Evolutionary conservation across 2,888 invertebrate genomes (phyloP), one percentile per base, ranked within the genome.

Genomic region (Parnassius smintheus): DNA sequence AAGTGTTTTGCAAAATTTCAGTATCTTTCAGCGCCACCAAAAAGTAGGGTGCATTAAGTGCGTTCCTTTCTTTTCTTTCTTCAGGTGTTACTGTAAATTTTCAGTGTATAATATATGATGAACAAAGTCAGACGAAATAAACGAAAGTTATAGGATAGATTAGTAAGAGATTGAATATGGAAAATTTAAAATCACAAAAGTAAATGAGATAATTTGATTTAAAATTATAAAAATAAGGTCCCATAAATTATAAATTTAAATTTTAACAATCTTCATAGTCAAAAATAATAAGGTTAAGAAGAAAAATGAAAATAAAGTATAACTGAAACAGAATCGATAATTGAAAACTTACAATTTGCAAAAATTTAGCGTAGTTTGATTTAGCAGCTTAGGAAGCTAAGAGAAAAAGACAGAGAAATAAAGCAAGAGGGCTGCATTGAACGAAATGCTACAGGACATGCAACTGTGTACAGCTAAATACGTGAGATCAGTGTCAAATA

Each of bases 11-110:
- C 74, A 97, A 86, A 42, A 98, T 94, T 82, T 98, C 97, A 0
- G 98, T 96, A 78, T 98, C 97, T 78, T 96, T 96, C 65, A 98
- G 89, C 25, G 95, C 95, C 53, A 98, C 96, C 60, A 96, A 78
- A 88, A 98, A 98, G 72, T 95, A 94, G 0, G 98, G 98, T 0
- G 95, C 94, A 71, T 96, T 95, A 42, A 95, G 92, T 65, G 94
- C 94, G 13, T 94, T 93, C 70, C 95, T 93, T 68, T 93, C 93
- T 70, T 92, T 94, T 63, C 95, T 93, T 76, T 96, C 96, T 76
- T 95, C 96, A 25, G 94, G 87, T 61, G 94, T 94, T 79, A 94
- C 96, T 96, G 77, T 62, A 78, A 75, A 1, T 22, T 45, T 46
- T 46, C 3, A 35, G 46, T 54, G 51, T n/a, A n/a, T n/a, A 44